These are phyloP conservation scores for Poeciliopsis gracilis DNA, from an alignment of 2,797 vertebrate species.

Conservation along the genomic window DNA sequence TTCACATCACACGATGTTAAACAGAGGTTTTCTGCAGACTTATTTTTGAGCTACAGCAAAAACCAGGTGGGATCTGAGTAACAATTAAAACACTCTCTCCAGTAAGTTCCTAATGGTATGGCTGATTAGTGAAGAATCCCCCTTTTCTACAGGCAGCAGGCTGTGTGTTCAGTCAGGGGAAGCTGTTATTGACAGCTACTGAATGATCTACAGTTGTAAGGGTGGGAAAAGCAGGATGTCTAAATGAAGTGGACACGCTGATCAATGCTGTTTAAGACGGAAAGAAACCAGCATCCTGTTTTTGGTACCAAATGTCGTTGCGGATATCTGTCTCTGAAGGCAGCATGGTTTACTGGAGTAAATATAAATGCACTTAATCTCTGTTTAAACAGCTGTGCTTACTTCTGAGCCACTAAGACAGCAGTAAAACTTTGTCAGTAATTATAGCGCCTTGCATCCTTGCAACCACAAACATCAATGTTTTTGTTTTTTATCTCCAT, in stretches of 20 bases:
- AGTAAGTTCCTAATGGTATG: slow-evolving; percentile 57
- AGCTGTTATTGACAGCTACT: slow-evolving; percentile 73
- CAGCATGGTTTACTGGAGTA: slow-evolving; percentile 19
- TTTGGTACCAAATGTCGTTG: slow-evolving; percentile 42
- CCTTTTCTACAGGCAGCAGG: slow-evolving; percentile 57
- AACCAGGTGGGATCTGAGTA: slow-evolving; percentile 50
- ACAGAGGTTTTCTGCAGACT: slow-evolving; percentile 30
- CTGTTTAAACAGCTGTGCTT: slow-evolving; percentile 21
- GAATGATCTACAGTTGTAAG: slow-evolving; percentile 75
- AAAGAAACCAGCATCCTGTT: slow-evolving; percentile 53
- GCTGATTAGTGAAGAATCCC: slow-evolving; percentile 63
- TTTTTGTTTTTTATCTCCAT: not conserved
- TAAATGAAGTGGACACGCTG: slow-evolving; percentile 74
- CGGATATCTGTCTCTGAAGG: slow-evolving; percentile 25
- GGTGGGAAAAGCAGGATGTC: slow-evolving; percentile 70
- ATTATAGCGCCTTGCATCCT: slow-evolving; percentile 7
- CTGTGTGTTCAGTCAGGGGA: slow-evolving; percentile 67
- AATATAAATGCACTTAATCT: slow-evolving; percentile 18
- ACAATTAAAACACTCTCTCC: slow-evolving; percentile 62
- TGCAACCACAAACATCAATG: not conserved
- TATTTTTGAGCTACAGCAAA: slow-evolving; percentile 29
- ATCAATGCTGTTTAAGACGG: slow-evolving; percentile 70
- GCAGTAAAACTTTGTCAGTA: not conserved
- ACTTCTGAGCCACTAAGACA: slow-evolving; percentile 12
- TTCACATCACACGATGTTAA: slow-evolving; percentile 23